A percentile compares a stretch with the other conserved stretches of the same genome.
Conservation (phyloP, 2,113 vertebrate species). For the Pterocles gutturalis region DNA sequence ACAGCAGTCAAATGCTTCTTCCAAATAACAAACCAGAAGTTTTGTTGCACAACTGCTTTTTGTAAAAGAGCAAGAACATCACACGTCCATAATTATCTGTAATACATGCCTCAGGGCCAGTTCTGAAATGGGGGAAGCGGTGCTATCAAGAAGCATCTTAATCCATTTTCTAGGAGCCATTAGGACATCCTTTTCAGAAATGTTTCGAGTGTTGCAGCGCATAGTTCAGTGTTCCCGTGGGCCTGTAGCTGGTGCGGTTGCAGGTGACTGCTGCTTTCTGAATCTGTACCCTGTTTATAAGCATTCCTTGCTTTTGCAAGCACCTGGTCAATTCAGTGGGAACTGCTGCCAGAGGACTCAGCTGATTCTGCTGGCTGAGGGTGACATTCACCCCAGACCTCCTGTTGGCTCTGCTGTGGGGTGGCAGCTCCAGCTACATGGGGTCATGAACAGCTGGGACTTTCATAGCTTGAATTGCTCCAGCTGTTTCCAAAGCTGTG, state of each 20-base stretch:
- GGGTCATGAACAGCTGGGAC: background rate
- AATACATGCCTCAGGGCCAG: background rate
- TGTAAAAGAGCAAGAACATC: background rate
- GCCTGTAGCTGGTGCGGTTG: background rate
- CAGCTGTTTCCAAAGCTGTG: background rate
- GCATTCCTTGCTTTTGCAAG: background rate
- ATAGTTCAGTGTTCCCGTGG: background rate
- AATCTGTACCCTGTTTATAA: background rate
- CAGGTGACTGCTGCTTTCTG: background rate
- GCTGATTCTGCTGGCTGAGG: background rate
- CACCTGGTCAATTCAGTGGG: background rate
- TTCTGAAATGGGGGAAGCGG: background rate
- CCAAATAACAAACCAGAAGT: background rate
- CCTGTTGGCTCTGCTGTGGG: background rate
- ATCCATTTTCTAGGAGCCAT: conserved; percentile 30
- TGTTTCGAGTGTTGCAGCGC: background rate
- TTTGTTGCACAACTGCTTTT: background rate
- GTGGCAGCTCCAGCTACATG: fast-evolving
- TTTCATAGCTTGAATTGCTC: background rate
- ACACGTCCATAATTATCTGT: background rate
- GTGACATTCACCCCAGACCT: background rate
- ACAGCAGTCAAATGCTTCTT: background rate
- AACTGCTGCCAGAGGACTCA: background rate
- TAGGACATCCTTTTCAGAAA: background rate
- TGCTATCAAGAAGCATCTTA: conserved; percentile 3